Conservation (phyloP, 2,888 invertebrate genomes). For the Hemithea aestivaria region DNA sequence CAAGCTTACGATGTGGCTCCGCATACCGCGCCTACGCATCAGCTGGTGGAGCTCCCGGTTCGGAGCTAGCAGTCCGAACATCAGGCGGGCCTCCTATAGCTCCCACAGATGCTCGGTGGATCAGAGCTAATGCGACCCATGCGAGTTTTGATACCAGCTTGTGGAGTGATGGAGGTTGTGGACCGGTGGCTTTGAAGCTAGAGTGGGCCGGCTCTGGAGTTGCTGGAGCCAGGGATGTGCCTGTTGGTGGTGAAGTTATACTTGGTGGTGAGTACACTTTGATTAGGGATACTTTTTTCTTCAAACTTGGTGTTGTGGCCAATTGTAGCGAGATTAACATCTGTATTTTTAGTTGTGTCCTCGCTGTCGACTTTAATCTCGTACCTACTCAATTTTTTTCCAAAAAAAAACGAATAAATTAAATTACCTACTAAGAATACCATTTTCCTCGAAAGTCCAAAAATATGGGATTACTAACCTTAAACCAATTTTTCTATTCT, state of each 20-base stretch:
- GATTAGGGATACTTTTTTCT: too few relatives aligned
- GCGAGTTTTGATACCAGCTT: conserved; percentile 87
- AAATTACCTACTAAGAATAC: too few relatives aligned
- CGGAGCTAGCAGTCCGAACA: conserved; percentile 87
- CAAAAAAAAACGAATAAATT: too few relatives aligned
- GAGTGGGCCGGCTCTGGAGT: conserved; percentile 81
- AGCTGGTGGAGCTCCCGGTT: conserved; percentile 88
- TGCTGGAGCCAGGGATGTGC: conserved; percentile 66
- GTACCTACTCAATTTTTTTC: too few relatives aligned
- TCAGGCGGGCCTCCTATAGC: conserved; percentile 83
- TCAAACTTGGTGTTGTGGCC: too few relatives aligned
- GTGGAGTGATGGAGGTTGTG: conserved; percentile 93
- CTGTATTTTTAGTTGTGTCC: too few relatives aligned
- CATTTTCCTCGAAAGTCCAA: too few relatives aligned
- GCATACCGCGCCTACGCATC: conserved; percentile 89
- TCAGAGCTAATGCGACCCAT: conserved; percentile 88
- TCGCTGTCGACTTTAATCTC: too few relatives aligned
- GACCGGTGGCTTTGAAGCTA: conserved; percentile 88
- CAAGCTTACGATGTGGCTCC: conserved; percentile 90
- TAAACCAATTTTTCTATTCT: too few relatives aligned
- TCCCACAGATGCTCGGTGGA: conserved; percentile 86
- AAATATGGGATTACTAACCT: too few relatives aligned
- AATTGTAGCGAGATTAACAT: too few relatives aligned
- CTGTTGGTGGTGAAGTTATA: conserved; percentile 68
- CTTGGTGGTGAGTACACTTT: conserved; percentile 53